phyloP scores from a whole-genome alignment of 1,140 invertebrate species.

The Mizuhopecten yessoensis region DNA sequence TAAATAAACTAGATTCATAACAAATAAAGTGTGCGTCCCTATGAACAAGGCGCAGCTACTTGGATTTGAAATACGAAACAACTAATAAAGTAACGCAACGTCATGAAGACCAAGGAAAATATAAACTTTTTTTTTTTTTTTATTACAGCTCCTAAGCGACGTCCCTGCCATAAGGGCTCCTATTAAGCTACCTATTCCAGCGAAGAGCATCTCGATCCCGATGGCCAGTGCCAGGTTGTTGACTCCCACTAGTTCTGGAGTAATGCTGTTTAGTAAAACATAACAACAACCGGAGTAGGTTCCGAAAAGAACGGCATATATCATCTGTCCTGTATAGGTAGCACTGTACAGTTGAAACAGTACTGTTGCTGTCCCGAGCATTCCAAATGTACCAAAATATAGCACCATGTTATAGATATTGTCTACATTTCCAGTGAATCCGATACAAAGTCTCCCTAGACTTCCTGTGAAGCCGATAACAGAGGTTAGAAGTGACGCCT shows the following conservation, averaged over 20 bases:
- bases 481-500: constrained; percentile 46
- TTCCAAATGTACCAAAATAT: constrained; percentile 47
- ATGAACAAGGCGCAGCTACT: too few species aligned
- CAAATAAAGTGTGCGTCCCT: too few species aligned
- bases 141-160: too few species aligned
- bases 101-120: too few species aligned
- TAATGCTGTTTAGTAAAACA: constrained; percentile 41
- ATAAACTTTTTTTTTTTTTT: too few species aligned
- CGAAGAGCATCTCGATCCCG: constrained; percentile 45
- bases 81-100: too few species aligned
- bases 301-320: constrained; percentile 43
- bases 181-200: constrained; percentile 42
- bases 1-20: too few species aligned
- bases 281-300: constrained; percentile 47
- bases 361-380: background rate
- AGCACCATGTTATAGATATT: constrained; percentile 45
- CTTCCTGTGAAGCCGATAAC: background rate
- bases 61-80: too few species aligned
- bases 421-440: constrained; percentile 43
- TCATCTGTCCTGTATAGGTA: background rate
- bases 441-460: constrained; percentile 18
- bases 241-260: constrained; percentile 33
- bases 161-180: constrained; percentile 45
- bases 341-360: constrained; percentile 41
- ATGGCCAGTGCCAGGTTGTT: constrained; percentile 45